phyloP scores from a whole-genome alignment of 2,797 vertebrate genomes.

The Podarcis siculus region DNA sequence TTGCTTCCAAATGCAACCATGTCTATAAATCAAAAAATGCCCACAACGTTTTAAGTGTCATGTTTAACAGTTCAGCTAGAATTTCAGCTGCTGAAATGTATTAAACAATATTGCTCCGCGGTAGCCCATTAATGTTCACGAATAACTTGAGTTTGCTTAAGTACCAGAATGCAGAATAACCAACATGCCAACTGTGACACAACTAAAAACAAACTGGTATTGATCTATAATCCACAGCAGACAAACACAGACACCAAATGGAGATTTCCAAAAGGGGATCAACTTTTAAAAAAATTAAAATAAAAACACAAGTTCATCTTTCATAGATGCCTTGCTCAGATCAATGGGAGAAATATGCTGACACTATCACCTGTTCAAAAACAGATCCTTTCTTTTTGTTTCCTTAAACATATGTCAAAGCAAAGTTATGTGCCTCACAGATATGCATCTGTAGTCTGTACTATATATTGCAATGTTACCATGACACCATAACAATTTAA shows the following conservation, averaged over 20 bases:
- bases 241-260: not conserved
- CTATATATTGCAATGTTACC: not conserved
- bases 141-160: not conserved
- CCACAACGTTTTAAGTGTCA: not conserved
- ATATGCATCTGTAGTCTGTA: not conserved
- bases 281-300: constrained; percentile 7
- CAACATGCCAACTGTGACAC: not conserved
- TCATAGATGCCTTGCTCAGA: not conserved
- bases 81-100: not conserved
- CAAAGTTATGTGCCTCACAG: not conserved
- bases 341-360: not conserved
- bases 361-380: constrained; percentile 22
- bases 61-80: not conserved
- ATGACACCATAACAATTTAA: not conserved
- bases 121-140: not conserved
- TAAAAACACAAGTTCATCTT: not conserved
- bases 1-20: not conserved
- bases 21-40: not conserved
- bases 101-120: not conserved
- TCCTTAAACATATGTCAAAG: not conserved
- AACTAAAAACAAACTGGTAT: not conserved
- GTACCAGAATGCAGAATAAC: not conserved
- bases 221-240: constrained; percentile 8
- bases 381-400: not conserved
- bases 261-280: not conserved